A percentile compares a stretch with the other conserved stretches of the same genome.
Conservation (phyloP, 2,888 invertebrate species). For the Dioctria rufipes region DNA sequence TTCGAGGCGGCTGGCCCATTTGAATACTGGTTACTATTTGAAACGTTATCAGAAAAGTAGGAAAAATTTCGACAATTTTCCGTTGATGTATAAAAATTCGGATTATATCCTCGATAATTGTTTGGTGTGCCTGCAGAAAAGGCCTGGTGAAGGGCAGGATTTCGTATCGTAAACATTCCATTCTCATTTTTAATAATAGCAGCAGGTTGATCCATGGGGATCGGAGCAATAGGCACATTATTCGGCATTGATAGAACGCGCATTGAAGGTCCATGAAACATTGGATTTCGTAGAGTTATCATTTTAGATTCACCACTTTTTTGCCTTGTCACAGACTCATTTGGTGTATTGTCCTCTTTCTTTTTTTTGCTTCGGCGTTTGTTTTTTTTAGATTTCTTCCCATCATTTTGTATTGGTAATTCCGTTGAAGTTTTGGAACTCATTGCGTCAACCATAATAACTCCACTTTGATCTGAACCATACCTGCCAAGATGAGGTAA, state of each 20-base stretch:
- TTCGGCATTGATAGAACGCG: constrained; percentile 62
- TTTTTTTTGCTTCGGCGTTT: constrained; percentile 68
- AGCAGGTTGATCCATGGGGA: constrained; percentile 73
- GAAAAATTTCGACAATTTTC: constrained; percentile 46
- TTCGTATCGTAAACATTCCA: constrained; percentile 89
- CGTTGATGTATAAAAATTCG: constrained; percentile 53
- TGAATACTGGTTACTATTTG: constrained; percentile 12
- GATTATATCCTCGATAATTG: constrained; percentile 68
- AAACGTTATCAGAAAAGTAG: constrained; percentile 55
- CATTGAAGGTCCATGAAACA: constrained; percentile 75
- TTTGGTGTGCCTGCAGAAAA: constrained; percentile 67
- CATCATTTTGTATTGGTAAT: neutral
- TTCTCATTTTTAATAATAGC: constrained; percentile 81
- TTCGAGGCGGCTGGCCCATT: constrained; percentile 60
- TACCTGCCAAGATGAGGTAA: constrained; percentile 56
- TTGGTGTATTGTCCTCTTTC: constrained; percentile 56
- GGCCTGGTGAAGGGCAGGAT: constrained; percentile 74
- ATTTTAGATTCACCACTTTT: constrained; percentile 74
- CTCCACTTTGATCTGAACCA: constrained; percentile 65
- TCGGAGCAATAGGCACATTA: constrained; percentile 62
- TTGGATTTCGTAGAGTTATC: constrained; percentile 85
- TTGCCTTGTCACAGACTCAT: constrained; percentile 59
- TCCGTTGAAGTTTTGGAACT: constrained; percentile 62
- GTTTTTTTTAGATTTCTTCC: constrained; percentile 66
- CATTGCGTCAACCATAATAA: constrained; percentile 69